Evolutionary conservation across 2,113 vertebrate genomes (phyloP), one percentile per base, ranked within the genome.

Genomic region (Onychorhynchus coronatus): DNA sequence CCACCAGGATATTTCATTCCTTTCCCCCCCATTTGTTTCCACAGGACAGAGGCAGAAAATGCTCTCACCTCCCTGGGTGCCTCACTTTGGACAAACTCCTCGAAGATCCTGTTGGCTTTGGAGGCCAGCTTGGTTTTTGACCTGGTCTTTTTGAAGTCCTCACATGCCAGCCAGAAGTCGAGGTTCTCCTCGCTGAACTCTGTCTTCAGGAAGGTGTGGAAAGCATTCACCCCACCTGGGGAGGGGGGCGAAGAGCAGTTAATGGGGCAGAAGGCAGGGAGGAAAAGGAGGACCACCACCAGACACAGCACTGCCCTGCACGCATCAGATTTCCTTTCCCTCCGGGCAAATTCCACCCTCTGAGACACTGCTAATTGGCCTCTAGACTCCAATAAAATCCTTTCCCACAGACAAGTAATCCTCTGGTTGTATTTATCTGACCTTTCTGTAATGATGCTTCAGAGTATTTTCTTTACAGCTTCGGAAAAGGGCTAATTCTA

Each of bases 101-200:
- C 98, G 2, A 99, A 99, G 96, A 99, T 99, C 94, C 97, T 98
- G 86, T 98, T 98, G 81, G 99, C 99, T 98, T 98, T 99, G 68
- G 98, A 95, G 12, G 96, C 94, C 39, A 99, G 97, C 88, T 99
- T 99, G 85, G 98, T 87, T 56, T 97, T 81, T 0, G 98, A 98
- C 28, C 98, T 98, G 52, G 98, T 99, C 95, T 93, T 98, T 96
- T 98, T 99, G 97, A 99, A 99, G 62, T 99, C 99, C 88, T 99
- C 99, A 0, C 99, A 99, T 9, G 99, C 99, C 87, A 99, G 97
- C 98, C 99, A 99, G 97, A 99, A 99, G 30, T 99, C 99, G 1
- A 99, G 98, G 97, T 99, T 99, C 97, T 99, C 99, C 95, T 99
- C 99, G 0, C 99, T 99, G 95, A 99, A 99, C 93, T 99, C 99